Conservation (phyloP, 2,797 vertebrate genomes). For the Eospalax fontanierii region DNA sequence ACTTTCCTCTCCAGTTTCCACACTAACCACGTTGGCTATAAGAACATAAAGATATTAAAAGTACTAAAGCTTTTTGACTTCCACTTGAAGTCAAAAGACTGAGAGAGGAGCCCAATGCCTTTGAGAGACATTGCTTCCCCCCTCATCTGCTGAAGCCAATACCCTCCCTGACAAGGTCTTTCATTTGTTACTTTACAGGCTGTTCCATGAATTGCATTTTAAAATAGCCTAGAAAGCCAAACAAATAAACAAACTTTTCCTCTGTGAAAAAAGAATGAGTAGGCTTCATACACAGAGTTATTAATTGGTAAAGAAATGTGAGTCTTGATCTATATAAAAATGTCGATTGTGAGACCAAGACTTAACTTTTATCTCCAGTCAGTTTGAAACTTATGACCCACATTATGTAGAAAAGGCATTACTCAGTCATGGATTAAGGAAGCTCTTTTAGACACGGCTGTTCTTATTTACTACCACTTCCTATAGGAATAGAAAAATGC, state of each 20-base stretch:
- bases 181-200: background rate
- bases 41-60: background rate
- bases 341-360: background rate
- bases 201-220: background rate
- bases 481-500: slow-evolving; percentile 22
- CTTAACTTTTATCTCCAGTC: background rate
- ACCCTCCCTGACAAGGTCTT: background rate
- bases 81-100: background rate
- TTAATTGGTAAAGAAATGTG: background rate
- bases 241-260: background rate
- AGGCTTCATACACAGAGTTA: background rate
- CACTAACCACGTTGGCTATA: background rate
- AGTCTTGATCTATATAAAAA: background rate
- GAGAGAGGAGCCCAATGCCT: background rate
- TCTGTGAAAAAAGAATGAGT: background rate
- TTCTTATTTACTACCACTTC: background rate
- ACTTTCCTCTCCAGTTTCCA: background rate
- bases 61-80: background rate
- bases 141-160: background rate
- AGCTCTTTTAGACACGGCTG: background rate
- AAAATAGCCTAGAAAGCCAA: slow-evolving; percentile 46
- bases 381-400: background rate
- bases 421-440: slow-evolving; percentile 1
- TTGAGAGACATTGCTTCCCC: background rate
- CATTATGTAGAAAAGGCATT: background rate